Evolutionary conservation across 2,797 vertebrate species (phyloP).

Genomic region (Loris lydekkerianus): DNA sequence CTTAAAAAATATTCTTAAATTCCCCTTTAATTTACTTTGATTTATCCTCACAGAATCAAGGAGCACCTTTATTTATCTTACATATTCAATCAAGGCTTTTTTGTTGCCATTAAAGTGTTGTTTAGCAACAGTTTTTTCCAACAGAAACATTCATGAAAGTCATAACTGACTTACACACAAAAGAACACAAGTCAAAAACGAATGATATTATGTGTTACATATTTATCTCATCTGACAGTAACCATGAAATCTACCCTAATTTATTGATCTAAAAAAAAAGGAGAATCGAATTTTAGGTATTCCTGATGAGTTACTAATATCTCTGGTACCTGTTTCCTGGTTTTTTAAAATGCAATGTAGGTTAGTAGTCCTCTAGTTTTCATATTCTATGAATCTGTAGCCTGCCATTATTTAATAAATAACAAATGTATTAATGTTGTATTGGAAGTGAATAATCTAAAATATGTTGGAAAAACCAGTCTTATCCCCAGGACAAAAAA

Average conservation of each 20-base stretch:
- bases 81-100: background rate
- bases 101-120: background rate
- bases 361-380: background rate
- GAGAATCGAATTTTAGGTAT: constrained; percentile 26
- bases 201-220: background rate
- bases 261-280: background rate
- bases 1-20: constrained; percentile 94
- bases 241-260: background rate
- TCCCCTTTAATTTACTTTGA: background rate
- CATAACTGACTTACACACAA: background rate
- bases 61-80: background rate
- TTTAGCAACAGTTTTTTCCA: background rate
- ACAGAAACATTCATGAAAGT: background rate
- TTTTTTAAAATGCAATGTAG: background rate
- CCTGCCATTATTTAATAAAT: constrained; percentile 35
- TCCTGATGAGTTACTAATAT: background rate
- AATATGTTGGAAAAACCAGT: background rate
- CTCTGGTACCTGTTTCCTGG: background rate
- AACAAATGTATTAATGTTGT: background rate
- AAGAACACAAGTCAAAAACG: background rate
- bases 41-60: constrained; percentile 30
- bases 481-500: background rate
- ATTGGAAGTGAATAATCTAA: background rate
- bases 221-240: background rate
- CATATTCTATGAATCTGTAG: background rate